Conservation (phyloP, 2,113 vertebrate genomes). For the Anthoscopus minutus region DNA sequence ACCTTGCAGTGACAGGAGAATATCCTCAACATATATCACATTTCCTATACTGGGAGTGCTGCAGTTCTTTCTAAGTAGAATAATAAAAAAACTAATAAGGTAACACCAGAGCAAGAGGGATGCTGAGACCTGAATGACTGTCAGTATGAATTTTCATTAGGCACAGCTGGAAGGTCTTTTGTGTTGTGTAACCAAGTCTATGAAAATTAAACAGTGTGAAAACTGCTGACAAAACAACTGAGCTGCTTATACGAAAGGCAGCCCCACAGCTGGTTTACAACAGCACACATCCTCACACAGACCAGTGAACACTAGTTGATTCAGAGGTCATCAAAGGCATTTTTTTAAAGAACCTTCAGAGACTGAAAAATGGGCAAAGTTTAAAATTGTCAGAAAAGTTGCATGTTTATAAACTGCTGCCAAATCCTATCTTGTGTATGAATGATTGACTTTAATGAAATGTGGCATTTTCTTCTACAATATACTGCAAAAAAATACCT, state of each 20-base stretch:
- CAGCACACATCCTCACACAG: background rate
- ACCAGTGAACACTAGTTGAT: background rate
- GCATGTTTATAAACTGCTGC: background rate
- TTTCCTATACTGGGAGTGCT: background rate
- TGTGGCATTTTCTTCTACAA: background rate
- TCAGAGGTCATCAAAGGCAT: background rate
- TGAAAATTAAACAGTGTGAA: constrained; percentile 32
- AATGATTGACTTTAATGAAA: background rate
- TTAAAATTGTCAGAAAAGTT: background rate
- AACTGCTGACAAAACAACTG: constrained; percentile 18
- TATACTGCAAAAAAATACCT: background rate
- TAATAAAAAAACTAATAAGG: background rate
- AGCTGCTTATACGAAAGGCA: background rate
- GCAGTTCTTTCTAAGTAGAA: background rate
- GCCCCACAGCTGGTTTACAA: background rate
- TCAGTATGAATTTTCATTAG: constrained; percentile 30
- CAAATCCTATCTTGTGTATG: background rate
- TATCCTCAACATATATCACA: background rate
- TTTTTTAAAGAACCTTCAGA: background rate
- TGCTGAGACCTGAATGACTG: background rate
- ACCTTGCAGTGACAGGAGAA: background rate
- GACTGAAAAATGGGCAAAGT: background rate
- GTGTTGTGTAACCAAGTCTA: constrained; percentile 2
- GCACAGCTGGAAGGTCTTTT: constrained; percentile 31
- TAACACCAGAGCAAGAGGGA: background rate